Conservation (phyloP, 2,888 invertebrate genomes). For the Drosophila prolongata region DNA sequence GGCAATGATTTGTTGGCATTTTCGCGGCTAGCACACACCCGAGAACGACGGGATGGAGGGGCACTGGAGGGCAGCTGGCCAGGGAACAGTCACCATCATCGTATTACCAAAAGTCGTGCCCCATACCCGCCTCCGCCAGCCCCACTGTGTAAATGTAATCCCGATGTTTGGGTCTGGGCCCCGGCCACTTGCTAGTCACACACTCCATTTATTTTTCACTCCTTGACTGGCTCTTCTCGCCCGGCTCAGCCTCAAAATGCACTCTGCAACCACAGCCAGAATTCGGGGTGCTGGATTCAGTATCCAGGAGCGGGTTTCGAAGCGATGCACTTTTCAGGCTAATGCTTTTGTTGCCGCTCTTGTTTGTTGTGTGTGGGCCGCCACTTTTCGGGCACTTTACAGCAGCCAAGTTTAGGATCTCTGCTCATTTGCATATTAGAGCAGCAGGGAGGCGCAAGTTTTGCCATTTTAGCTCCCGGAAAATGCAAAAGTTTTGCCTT, state of each 20-base stretch:
- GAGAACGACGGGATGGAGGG: constrained; percentile 16
- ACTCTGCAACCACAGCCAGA: constrained; percentile 34
- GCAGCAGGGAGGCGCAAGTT: constrained; percentile 47
- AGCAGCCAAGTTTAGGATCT: constrained; percentile 35
- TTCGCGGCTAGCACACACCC: constrained; percentile 51
- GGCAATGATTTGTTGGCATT: constrained; percentile 78
- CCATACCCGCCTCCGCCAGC: neutral
- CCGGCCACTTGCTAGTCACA: constrained; percentile 54
- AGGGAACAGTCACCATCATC: constrained; percentile 57
- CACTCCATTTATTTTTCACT: constrained; percentile 80
- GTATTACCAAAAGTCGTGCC: constrained; percentile 66
- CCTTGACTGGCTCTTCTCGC: constrained; percentile 59
- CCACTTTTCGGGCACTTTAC: constrained; percentile 39
- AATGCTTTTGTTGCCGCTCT: constrained; percentile 47
- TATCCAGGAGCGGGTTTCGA: constrained; percentile 5
- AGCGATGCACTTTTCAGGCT: constrained; percentile 44
- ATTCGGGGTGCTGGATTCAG: constrained; percentile 8
- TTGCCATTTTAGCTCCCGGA: constrained; percentile 39
- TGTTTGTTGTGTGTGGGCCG: constrained; percentile 26
- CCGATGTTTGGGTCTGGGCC: constrained; percentile 47
- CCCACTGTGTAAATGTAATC: constrained; percentile 70
- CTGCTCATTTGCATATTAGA: constrained; percentile 75
- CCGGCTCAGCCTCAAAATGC: constrained; percentile 49
- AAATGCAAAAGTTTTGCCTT: constrained; percentile 69
- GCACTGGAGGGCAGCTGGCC: constrained; percentile 22